Evolutionary conservation across 2,797 vertebrate species (phyloP).

Genomic region (Nasua narica): DNA sequence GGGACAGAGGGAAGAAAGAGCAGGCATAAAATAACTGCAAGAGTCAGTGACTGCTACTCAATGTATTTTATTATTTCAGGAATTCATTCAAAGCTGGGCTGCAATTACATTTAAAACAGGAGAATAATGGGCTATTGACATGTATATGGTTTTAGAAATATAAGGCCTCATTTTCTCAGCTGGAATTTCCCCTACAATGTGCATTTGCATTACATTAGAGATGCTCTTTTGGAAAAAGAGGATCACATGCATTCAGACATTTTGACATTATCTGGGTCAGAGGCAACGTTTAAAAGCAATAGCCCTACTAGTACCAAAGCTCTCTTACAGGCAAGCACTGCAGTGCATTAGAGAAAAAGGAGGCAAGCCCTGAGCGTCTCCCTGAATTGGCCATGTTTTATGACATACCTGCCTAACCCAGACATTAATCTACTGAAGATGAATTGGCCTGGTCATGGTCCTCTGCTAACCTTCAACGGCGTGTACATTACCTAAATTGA

Average conservation of each 20-base stretch:
- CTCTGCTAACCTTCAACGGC: conserved; percentile 76
- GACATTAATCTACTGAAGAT: conserved; percentile 84
- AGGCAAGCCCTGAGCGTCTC: conserved; percentile 62
- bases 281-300: conserved; percentile 84
- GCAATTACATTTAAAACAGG: conserved; percentile 86
- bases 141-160: conserved; percentile 88
- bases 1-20: conserved; percentile 26
- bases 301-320: conserved; percentile 72
- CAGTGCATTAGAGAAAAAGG: conserved; percentile 79
- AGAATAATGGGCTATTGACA: conserved; percentile 88
- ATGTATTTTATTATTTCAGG: conserved; percentile 85
- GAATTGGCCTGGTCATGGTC: conserved; percentile 81
- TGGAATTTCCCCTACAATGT: conserved; percentile 86
- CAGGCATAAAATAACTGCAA: conserved; percentile 77
- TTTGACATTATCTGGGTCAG: conserved; percentile 86
- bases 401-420: conserved; percentile 82
- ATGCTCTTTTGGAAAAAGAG: conserved; percentile 81
- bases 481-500: conserved; percentile 84
- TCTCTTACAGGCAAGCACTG: conserved; percentile 70
- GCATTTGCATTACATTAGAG: conserved; percentile 88
- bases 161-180: conserved; percentile 87
- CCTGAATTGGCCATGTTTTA: conserved; percentile 80
- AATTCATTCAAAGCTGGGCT: conserved; percentile 83
- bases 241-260: conserved; percentile 80
- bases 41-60: conserved; percentile 77